Evolutionary conservation across 1,140 invertebrate genomes (phyloP).

Genomic region (Pteromalus puparum): DNA sequence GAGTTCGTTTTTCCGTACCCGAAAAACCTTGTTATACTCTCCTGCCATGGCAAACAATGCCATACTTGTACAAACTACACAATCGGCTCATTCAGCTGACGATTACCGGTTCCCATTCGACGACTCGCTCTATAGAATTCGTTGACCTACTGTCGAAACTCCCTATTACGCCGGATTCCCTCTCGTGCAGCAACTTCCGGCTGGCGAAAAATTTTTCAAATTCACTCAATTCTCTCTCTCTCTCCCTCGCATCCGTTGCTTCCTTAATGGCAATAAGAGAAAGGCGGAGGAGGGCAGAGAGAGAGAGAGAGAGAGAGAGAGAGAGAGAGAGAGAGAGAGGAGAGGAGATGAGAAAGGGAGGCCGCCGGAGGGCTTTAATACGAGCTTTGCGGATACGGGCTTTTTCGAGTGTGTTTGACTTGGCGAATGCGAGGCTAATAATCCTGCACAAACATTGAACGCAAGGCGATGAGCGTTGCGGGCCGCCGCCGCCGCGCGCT

Average conservation of each 20-base stretch:
- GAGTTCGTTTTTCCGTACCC: too few relatives aligned
- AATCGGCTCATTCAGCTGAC: neutral
- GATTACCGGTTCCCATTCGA: neutral
- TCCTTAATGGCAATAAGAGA: slow-evolving; percentile 31
- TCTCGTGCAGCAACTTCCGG: neutral
- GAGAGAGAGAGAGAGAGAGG: neutral
- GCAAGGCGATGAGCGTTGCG: slow-evolving; percentile 4
- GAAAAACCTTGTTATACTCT: neutral
- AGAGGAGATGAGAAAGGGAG: slow-evolving; percentile 2
- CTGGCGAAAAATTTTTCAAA: neutral
- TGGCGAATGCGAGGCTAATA: slow-evolving; percentile 46
- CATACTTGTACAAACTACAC: neutral
- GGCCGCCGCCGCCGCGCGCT: neutral
- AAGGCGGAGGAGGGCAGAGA: neutral
- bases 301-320: neutral
- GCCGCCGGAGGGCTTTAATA: neutral
- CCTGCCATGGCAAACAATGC: neutral
- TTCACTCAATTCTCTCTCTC: neutral
- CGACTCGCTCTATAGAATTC: neutral
- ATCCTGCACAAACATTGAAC: slow-evolving; percentile 43
- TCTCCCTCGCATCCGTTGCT: neutral
- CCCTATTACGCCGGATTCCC: neutral
- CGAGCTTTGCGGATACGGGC: slow-evolving; percentile 28
- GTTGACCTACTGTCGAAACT: neutral
- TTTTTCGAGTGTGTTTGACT: slow-evolving; percentile 45